Evolutionary conservation across 2,797 vertebrate species (phyloP), one percentile per base, ranked within the genome.

Genomic region (Todus mexicanus): DNA sequence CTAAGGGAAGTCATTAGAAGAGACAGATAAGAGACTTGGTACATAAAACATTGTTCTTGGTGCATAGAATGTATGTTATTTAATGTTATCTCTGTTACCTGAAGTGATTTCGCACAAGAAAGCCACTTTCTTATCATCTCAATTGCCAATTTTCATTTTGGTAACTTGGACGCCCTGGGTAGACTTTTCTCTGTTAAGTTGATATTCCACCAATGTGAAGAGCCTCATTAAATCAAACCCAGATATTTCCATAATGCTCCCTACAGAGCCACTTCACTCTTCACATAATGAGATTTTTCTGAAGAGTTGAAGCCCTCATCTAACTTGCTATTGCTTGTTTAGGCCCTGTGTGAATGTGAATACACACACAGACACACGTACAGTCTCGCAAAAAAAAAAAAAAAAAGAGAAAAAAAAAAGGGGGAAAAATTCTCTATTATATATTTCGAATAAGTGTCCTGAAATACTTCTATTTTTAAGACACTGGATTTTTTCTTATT

Each of bases 1-100:
- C 99, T 98, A 98, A 99, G 99, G 99, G 99, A 99, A 99, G 99
- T 99, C 99, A 99, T 99, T 99, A 99, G 98, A 99, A 98, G 98
- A 98, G 98, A 99, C 98, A 98, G 98, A 98, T 98, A 99, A 99
- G 99, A 98, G 98, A 98, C 97, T 98, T 96, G 98, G 98, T 98
- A 98, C 98, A 98, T 99, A 98, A 98, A 99, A 98, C 98, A 98
- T 98, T 98, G 98, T 98, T 98, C 98, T 98, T 98, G 98, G 98
- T 98, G 98, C 98, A 98, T 98, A 98, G 98, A 97, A 98, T 98
- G 98, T 98, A 98, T 98, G 98, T 98, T 98, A 98, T 98, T 98
- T 98, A 98, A 98, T 98, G 98, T 98, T 97, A 97, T 98, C 98
- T 98, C 97, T 98, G 98, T 98, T 98, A 98, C 98, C 97, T 98